Percentiles rank a stretch among this genome's conserved stretches.
Conservation (phyloP, 2,888 invertebrate genomes). For the Notodonta ziczac region DNA sequence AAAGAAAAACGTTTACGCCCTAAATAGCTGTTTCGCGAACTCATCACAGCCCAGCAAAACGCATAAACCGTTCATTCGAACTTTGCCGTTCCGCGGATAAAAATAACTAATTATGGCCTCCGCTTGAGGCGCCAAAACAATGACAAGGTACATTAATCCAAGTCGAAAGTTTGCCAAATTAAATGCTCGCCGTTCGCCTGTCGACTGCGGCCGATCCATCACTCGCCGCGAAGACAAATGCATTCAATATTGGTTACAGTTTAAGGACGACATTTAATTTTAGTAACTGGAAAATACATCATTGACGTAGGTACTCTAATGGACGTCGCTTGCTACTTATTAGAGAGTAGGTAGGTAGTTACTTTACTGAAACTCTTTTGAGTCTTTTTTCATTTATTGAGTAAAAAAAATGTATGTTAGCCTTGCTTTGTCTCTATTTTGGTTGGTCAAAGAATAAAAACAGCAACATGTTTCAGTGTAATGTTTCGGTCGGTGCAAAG, state of each 20-base stretch:
- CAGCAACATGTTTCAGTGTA: no score
- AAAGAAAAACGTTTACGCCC: not conserved
- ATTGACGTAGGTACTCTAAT: no score
- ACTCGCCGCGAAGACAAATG: not conserved
- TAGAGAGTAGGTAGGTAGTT: no score
- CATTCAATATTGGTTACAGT: not conserved
- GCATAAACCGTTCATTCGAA: not conserved
- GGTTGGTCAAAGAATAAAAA: no score
- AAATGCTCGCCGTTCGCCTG: slow-evolving; percentile 3
- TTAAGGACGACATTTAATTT: no score
- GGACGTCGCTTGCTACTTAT: no score
- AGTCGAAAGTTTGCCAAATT: slow-evolving; percentile 3
- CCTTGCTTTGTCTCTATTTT: no score
- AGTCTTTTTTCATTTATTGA: no score
- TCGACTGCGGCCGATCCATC: slow-evolving; percentile 1
- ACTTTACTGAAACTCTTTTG: no score
- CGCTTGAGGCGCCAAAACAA: slow-evolving; percentile 2
- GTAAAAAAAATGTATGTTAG: no score
- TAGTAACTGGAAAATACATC: not conserved
- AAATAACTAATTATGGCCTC: slow-evolving; percentile 3
- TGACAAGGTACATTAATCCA: slow-evolving; percentile 1
- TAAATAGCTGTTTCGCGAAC: not conserved
- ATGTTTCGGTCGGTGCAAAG: no score
- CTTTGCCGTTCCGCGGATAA: not conserved
- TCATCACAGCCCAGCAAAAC: slow-evolving; percentile 1